A percentile compares a stretch with the other conserved stretches of the same genome.
Conservation (phyloP, 2,888 invertebrate species). For the Diarsia dahlii region DNA sequence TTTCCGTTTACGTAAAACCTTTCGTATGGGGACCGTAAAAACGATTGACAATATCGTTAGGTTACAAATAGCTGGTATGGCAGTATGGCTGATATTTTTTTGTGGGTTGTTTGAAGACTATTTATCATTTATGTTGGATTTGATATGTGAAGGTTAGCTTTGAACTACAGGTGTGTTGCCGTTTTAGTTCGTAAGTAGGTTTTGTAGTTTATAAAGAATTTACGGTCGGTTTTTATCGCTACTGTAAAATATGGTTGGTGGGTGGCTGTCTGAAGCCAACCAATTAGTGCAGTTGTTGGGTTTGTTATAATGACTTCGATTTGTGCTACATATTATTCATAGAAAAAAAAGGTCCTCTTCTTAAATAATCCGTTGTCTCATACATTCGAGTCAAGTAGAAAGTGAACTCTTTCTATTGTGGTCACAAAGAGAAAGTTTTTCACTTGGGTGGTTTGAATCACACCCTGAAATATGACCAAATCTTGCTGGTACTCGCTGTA, state of each 20-base stretch:
- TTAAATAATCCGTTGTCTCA: too few species aligned
- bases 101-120: constrained; percentile 23
- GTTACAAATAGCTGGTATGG: constrained; percentile 14
- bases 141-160: constrained; percentile 9
- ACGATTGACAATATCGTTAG: constrained; percentile 35
- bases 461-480: too few species aligned
- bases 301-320: background rate
- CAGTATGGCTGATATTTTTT: constrained; percentile 23
- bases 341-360: background rate
- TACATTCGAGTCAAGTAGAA: too few species aligned
- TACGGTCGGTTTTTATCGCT: background rate
- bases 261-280: background rate
- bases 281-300: background rate
- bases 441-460: too few species aligned
- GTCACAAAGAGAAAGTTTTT: too few species aligned
- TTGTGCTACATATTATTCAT: background rate
- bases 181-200: background rate
- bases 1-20: constrained; percentile 33
- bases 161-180: constrained; percentile 38
- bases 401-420: too few species aligned
- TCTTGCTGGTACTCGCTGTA: too few species aligned
- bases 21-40: constrained; percentile 36
- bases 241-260: background rate
- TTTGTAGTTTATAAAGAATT: background rate
- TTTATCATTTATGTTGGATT: constrained; percentile 20